A percentile compares a stretch with the other conserved stretches of the same genome.
Conservation (phyloP, 2,113 vertebrate species). For the Neodon shergylaensis region DNA sequence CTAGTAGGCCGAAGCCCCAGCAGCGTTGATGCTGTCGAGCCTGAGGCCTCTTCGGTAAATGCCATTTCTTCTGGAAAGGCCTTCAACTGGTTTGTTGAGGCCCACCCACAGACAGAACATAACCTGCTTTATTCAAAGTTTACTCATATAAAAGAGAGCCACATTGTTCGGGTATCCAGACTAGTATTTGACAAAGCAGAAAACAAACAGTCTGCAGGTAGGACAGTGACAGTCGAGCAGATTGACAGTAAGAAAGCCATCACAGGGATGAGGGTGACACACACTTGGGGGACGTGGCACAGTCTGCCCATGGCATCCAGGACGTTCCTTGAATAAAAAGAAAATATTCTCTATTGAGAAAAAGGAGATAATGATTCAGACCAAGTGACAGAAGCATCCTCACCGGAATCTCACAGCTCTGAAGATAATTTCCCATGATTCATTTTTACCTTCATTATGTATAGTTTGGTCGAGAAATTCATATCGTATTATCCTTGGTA, state of each 20-base stretch:
- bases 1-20: neutral
- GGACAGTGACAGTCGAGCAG: neutral
- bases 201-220: neutral
- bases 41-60: neutral
- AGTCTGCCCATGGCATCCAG: neutral
- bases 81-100: neutral
- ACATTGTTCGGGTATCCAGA: neutral
- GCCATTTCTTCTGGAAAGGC: neutral
- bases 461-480: slow-evolving; percentile 66
- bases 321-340: slow-evolving; percentile 1
- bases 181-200: neutral
- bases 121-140: neutral
- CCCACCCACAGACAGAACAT: neutral
- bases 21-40: neutral
- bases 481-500: slow-evolving; percentile 62
- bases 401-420: slow-evolving; percentile 25
- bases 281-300: neutral
- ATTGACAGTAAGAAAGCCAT: neutral
- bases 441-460: slow-evolving; percentile 63
- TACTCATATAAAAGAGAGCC: neutral
- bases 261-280: neutral
- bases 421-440: slow-evolving; percentile 55
- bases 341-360: slow-evolving; percentile 37
- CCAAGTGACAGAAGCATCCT: slow-evolving; percentile 30
- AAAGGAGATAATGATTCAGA: slow-evolving; percentile 34